A percentile compares a stretch with the other conserved stretches of the same genome.
Evolutionary conservation across 2,888 invertebrate species (phyloP).

Genomic region (Xiphydria camelus): DNA sequence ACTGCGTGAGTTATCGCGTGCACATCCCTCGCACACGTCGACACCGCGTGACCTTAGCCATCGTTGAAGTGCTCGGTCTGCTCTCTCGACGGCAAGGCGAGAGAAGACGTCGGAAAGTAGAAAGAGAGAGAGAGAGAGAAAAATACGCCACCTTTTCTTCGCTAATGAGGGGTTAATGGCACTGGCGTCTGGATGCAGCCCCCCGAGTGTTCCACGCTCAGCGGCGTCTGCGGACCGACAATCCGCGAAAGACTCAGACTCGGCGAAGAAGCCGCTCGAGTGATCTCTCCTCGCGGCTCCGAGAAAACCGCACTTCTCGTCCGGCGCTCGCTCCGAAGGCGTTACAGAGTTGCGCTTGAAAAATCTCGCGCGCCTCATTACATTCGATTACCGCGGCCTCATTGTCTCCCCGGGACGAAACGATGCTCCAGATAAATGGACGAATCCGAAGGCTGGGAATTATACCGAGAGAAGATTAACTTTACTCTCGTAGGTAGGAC

Average conservation of each 20-base stretch:
- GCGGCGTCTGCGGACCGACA: slow-evolving; percentile 23
- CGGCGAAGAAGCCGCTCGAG: slow-evolving; percentile 20
- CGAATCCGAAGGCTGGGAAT: too few species aligned
- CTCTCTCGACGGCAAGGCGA: not conserved
- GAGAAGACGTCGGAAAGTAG: too few species aligned
- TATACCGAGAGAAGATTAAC: too few species aligned
- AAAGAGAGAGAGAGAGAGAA: not conserved
- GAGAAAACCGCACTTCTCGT: not conserved
- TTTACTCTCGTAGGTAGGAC: too few species aligned
- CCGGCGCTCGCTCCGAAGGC: too few species aligned
- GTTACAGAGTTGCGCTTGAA: too few species aligned
- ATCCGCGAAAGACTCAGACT: slow-evolving; percentile 24
- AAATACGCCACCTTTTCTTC: slow-evolving; percentile 6
- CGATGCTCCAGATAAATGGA: too few species aligned
- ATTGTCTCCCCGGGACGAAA: too few species aligned
- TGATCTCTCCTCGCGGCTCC: slow-evolving; percentile 6
- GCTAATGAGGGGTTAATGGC: slow-evolving; percentile 45
- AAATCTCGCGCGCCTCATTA: too few species aligned
- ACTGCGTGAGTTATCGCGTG: not conserved
- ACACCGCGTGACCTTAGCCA: slow-evolving; percentile 7
- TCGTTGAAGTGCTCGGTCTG: too few species aligned
- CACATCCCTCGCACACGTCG: slow-evolving; percentile 1
- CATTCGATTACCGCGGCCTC: too few species aligned
- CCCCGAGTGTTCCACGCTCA: too few species aligned
- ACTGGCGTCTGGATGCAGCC: slow-evolving; percentile 18